These are phyloP conservation scores for Tapirus terrestris DNA, from an alignment of 2,113 vertebrate genomes.

Conservation along the genomic window DNA sequence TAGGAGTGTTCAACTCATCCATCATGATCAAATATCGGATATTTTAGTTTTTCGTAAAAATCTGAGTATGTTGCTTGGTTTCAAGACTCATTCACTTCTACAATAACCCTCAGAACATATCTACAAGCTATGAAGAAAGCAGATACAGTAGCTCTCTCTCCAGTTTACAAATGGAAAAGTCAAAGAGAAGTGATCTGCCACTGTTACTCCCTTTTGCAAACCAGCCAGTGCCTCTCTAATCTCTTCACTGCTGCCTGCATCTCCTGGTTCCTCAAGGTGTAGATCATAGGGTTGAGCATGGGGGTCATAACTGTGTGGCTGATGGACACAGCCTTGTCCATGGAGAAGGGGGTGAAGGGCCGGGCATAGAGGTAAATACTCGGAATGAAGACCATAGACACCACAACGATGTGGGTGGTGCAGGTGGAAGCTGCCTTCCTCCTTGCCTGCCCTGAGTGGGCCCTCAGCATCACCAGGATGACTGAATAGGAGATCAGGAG, in stretches of 20 bases:
- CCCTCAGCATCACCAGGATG: slow-evolving; percentile 70
- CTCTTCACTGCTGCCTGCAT: slow-evolving; percentile 73
- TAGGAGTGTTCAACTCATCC: background rate
- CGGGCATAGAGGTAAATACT: slow-evolving; percentile 71
- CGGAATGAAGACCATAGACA: slow-evolving; percentile 73
- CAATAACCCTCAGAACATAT: background rate
- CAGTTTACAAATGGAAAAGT: background rate
- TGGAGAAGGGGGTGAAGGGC: slow-evolving; percentile 61
- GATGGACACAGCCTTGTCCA: slow-evolving; percentile 74
- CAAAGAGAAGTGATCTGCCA: background rate
- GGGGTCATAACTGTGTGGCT: slow-evolving; percentile 64
- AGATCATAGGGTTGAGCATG: slow-evolving; percentile 76
- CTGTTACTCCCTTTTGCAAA: background rate
- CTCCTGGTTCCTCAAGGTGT: slow-evolving; percentile 76
- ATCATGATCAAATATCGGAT: background rate
- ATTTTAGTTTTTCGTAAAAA: background rate
- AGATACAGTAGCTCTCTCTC: background rate
- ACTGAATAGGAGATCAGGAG: slow-evolving; percentile 63
- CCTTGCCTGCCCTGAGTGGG: background rate
- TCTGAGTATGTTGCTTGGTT: background rate
- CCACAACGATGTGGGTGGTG: slow-evolving; percentile 56
- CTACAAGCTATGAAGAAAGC: background rate
- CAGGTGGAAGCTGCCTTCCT: slow-evolving; percentile 75
- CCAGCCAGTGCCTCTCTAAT: background rate
- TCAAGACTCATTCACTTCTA: background rate